These are phyloP conservation scores for Apamea crenata DNA, from an alignment of 2,888 invertebrate genomes.

Conservation along the genomic window DNA sequence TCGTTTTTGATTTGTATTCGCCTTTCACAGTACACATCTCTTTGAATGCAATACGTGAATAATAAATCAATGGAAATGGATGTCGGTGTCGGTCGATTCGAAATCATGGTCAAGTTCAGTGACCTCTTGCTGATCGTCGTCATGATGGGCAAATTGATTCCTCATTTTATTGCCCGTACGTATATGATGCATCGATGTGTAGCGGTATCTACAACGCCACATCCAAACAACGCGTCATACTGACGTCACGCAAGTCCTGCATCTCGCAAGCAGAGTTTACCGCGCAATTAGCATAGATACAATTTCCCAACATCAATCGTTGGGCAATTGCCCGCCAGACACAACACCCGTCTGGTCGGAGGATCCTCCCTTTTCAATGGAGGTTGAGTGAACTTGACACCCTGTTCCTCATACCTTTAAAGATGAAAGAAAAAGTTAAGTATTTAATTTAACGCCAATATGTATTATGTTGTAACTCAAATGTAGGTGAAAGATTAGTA, in stretches of 20 bases:
- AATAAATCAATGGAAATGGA: conserved; percentile 83
- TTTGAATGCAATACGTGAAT: conserved; percentile 79
- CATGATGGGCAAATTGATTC: conserved; percentile 78
- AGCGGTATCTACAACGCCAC: no score
- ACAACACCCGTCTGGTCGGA: no score
- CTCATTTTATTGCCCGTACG: conserved; percentile 24
- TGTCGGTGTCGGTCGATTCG: conserved; percentile 71
- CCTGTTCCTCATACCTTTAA: no score
- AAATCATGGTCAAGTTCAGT: conserved; percentile 82
- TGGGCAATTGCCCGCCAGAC: no score
- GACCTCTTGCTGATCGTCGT: conserved; percentile 74
- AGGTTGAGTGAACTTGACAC: no score
- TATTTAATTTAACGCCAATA: conserved; percentile 37
- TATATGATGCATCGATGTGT: conserved; percentile 13
- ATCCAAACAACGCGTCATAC: no score
- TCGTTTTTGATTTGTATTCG: conserved; percentile 70
- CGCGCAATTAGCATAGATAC: no score
- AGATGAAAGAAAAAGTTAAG: conserved; percentile 42
- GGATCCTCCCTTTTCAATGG: no score
- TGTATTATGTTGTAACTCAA: conserved; percentile 60
- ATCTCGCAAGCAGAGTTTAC: no score
- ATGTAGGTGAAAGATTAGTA: conserved; percentile 76
- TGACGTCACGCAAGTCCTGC: no score
- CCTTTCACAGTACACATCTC: conserved; percentile 71
- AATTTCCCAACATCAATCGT: no score